Percentiles rank a stretch among this genome's conserved stretches.
Conservation (phyloP, 23 tunicate genomes). For the Trididemnum clinides region DNA sequence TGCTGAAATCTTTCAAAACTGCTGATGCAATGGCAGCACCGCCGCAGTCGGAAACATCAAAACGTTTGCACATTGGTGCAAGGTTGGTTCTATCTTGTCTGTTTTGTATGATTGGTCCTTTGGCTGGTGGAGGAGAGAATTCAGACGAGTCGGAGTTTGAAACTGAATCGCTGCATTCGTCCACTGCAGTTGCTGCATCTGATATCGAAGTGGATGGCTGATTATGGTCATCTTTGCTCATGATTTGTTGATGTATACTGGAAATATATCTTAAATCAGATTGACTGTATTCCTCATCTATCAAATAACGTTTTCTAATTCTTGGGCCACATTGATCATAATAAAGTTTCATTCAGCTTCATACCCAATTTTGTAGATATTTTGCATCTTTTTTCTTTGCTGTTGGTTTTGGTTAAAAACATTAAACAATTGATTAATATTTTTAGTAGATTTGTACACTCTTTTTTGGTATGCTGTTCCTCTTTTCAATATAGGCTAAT, state of each 20-base stretch:
- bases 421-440: neutral
- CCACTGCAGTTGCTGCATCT: slow-evolving; percentile 18
- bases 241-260: neutral
- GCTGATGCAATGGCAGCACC: slow-evolving; percentile 42
- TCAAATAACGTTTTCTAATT: neutral
- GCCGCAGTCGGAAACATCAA: slow-evolving; percentile 25
- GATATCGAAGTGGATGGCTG: slow-evolving; percentile 14
- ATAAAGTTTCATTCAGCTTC: neutral
- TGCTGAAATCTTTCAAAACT: slow-evolving; percentile 24
- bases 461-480: neutral
- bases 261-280: neutral
- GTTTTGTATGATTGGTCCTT: slow-evolving; percentile 17
- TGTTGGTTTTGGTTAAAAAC: neutral
- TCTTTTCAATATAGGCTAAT: neutral
- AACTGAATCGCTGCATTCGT: neutral
- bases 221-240: neutral
- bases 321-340: slow-evolving; percentile 1
- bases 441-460: neutral
- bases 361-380: neutral
- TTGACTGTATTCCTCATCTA: slow-evolving; percentile 1
- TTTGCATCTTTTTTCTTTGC: slow-evolving; percentile 1
- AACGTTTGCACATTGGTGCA: slow-evolving; percentile 32
- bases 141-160: slow-evolving; percentile 2
- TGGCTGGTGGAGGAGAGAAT: slow-evolving; percentile 14
- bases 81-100: slow-evolving; percentile 11